Evolutionary conservation across 2,888 invertebrate genomes (phyloP), one percentile per base, ranked within the genome.

Genomic region (Cheilosia urbana): DNA sequence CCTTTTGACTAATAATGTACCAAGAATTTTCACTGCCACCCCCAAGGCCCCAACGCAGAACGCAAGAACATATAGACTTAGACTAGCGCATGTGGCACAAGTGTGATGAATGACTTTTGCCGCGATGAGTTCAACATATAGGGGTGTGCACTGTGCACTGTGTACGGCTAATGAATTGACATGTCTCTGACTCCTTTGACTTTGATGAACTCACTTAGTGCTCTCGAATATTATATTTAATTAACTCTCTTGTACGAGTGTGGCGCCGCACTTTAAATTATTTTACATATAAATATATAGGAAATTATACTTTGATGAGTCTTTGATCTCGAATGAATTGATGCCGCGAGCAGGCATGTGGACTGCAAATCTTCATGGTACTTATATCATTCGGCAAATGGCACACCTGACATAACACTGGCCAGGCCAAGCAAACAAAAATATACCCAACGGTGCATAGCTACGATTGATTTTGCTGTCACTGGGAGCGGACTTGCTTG

Each of bases 121-220:
- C 42, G 30, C 3, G 27, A 49, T 13, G 72, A 37, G 15, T 49
- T 49, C 13, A 17, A 6, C 24, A 15, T 21, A 17, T 24, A 71
- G 24, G 58, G 17, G 58, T 27, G 49, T 30, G 40, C 17, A 2
- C 6, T n/a, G n/a, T n/a, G n/a, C n/a, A n/a, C n/a, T n/a, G 45
- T 40, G 11, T 7, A 2, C 6, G n/a, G 30, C 40, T 66, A 58
- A 75, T 65, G 57, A 65, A 75, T 57, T 65, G 63, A 65, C 57
- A 47, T 57, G 45, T 65, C 49, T 60, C 45, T 17, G 17, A 45
- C 37, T 37, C 13, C 37, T 37, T 37, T 37, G 55, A n/a, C 27
- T 37, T 49, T 76, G 66, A 66, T 66, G 49, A 66, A 66, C 27
- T 49, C 57, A 49, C 57, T 75, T 45, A 63, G 45, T 63, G 45